Conservation (phyloP, 2,113 vertebrate genomes). For the Perognathus longimembris region DNA sequence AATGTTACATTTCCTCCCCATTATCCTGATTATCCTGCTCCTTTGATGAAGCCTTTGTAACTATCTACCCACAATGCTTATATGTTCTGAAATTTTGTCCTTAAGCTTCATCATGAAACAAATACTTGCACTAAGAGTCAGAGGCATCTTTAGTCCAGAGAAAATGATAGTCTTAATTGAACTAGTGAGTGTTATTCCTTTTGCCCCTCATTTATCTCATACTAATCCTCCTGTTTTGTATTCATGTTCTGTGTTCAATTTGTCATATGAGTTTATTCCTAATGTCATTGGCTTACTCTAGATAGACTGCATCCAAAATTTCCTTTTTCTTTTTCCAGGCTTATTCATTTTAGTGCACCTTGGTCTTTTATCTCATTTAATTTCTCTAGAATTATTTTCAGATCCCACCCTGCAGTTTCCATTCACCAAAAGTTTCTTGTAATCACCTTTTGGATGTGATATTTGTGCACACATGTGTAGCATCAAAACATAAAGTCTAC, state of each 20-base stretch:
- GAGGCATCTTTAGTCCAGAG: not conserved
- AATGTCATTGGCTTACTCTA: not conserved
- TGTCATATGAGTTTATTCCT: not conserved
- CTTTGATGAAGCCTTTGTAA: not conserved
- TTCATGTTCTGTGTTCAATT: not conserved
- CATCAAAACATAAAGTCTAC: not conserved
- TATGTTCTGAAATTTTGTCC: slow-evolving; percentile 12
- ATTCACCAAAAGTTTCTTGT: slow-evolving; percentile 3
- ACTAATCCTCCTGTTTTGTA: not conserved
- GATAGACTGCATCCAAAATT: not conserved
- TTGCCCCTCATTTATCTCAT: not conserved
- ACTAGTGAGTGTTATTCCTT: not conserved
- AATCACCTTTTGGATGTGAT: not conserved
- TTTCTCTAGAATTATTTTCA: slow-evolving; percentile 24
- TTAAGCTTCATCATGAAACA: slow-evolving; percentile 32
- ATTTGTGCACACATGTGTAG: not conserved
- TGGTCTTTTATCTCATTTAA: slow-evolving; percentile 47
- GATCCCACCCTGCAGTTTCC: slow-evolving; percentile 21
- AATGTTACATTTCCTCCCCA: not conserved
- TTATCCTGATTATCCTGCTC: not conserved
- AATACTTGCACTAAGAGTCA: slow-evolving; percentile 7
- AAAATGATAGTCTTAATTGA: not conserved
- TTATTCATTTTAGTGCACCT: not conserved
- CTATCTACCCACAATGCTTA: not conserved
- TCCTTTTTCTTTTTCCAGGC: not conserved